A percentile compares a stretch with the other conserved stretches of the same genome.
Evolutionary conservation across 2,888 invertebrate genomes (phyloP).

Genomic region (Pycnomerus fuliginosus): DNA sequence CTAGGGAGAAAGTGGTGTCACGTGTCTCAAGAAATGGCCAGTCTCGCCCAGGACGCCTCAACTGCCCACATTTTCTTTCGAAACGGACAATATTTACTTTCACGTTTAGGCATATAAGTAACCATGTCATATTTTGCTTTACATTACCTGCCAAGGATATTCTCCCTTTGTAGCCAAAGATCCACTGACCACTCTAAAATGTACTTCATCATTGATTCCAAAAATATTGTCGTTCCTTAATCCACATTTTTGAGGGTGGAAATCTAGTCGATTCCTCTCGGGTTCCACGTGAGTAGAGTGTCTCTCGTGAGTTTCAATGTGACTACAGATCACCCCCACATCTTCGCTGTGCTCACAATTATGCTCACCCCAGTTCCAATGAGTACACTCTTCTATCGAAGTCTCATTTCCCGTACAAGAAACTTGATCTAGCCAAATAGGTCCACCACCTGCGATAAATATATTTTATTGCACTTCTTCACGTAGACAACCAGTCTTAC

Average conservation of each 20-base stretch:
- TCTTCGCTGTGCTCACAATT: constrained; percentile 76
- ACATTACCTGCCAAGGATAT: constrained; percentile 72
- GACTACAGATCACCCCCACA: constrained; percentile 55
- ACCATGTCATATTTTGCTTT: constrained; percentile 8
- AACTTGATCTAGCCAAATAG: constrained; percentile 72
- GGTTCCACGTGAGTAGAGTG: constrained; percentile 18
- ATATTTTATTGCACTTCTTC: no score
- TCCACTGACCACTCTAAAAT: constrained; percentile 64
- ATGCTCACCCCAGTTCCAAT: constrained; percentile 67
- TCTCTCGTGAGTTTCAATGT: constrained; percentile 42
- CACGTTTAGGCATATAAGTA: no score
- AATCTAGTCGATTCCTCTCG: background rate
- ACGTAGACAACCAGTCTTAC: no score
- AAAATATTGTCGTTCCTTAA: constrained; percentile 55
- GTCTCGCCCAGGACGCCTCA: no score
- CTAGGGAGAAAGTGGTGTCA: no score
- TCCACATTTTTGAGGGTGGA: constrained; percentile 54
- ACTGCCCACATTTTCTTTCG: no score
- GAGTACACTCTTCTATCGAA: constrained; percentile 62
- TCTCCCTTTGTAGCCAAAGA: constrained; percentile 62
- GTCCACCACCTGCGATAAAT: constrained; percentile 55
- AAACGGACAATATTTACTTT: no score
- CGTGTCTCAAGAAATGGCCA: no score
- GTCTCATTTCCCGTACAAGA: constrained; percentile 68
- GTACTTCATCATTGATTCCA: constrained; percentile 42